Base-by-base conservation (phyloP, 2,888 invertebrate genomes). In the Brenthis daphne region DNA sequence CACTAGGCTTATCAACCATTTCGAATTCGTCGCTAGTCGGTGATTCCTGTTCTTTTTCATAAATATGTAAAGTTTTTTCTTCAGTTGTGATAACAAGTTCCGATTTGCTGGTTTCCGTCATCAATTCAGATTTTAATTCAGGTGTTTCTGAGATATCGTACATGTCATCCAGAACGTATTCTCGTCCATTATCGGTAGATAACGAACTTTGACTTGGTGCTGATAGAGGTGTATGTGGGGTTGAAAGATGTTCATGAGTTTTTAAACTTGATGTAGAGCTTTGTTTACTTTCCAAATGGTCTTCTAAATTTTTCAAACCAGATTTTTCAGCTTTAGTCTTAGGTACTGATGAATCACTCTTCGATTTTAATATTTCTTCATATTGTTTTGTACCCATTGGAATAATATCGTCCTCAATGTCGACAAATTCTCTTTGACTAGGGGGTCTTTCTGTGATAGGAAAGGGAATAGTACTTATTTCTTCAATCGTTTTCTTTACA, bases 1-100 rank as follows among this genome's bases (percentile, higher is more conserved):
- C 95, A 80, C 96, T 96, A 0, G 97, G 97, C 81, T 97, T 97
- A 77, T 97, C 97, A 1, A 97, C 93, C 93, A 97, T 94, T 93
- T 97, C 97, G 84, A 97, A 97, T 33, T 97, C 97, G 83, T 97
- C 97, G 79, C 96, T 96, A 12, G 94, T 95, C 0, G 97, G 97
- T 0, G 97, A 97, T 76, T 96, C 96, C 73, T 94, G 94, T 78
- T 93, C 94, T 76, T 94, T 94, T 74, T 94, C 94, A 63, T 85
- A 87, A 12, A 81, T 91, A 24, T 93, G 93, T 51, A 93, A 82
- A 6, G 90, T 86, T 79, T 93, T 94, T 78, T 96, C 95, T 76
- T 95, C 94, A 11, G 94, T 91, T 2, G 95, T 94, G 20, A 94
- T 94, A 20, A 94, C 88, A 43, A 94, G 86, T 80, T 96, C 94